Percentiles rank a stretch among this genome's conserved stretches.
Evolutionary conservation across 2,888 invertebrate species (phyloP).

Genomic region (Ischnus inquisitorius): DNA sequence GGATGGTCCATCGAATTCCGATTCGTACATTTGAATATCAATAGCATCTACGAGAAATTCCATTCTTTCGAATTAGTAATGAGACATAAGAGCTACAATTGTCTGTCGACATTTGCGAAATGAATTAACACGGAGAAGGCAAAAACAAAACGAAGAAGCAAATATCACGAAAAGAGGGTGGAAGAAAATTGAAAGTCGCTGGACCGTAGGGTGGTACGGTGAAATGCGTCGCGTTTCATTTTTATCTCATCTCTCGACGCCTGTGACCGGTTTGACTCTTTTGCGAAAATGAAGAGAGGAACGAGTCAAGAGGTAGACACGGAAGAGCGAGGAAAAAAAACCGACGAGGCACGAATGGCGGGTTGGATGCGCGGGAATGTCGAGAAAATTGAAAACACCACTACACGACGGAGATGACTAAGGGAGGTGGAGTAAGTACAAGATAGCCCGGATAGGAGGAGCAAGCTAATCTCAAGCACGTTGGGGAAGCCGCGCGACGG

Average conservation of each 20-base stretch:
- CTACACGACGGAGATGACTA: constrained; percentile 9
- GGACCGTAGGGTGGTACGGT: constrained; percentile 4
- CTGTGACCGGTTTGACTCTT: constrained; percentile 16
- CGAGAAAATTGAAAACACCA: constrained; percentile 63
- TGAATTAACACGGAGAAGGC: neutral
- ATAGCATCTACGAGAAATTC: neutral
- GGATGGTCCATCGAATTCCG: neutral
- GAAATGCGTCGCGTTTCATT: constrained; percentile 24
- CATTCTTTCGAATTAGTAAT: too few relatives aligned
- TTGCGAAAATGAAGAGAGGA: constrained; percentile 23
- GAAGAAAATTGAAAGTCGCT: constrained; percentile 55
- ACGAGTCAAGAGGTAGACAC: constrained; percentile 25
- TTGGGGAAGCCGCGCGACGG: constrained; percentile 61
- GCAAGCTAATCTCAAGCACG: constrained; percentile 67
- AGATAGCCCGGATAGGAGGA: constrained; percentile 47
- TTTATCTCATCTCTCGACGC: constrained; percentile 41
- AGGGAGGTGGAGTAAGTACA: neutral
- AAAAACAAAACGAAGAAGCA: constrained; percentile 3
- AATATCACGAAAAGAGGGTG: constrained; percentile 10
- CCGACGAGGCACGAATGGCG: constrained; percentile 23
- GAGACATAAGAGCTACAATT: neutral
- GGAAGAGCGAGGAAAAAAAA: constrained; percentile 15
- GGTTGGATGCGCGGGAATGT: constrained; percentile 23
- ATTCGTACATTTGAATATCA: neutral
- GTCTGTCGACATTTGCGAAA: constrained; percentile 16